phyloP scores from a whole-genome alignment of 2,113 vertebrate species.

The Lepisosteus osseus region DNA sequence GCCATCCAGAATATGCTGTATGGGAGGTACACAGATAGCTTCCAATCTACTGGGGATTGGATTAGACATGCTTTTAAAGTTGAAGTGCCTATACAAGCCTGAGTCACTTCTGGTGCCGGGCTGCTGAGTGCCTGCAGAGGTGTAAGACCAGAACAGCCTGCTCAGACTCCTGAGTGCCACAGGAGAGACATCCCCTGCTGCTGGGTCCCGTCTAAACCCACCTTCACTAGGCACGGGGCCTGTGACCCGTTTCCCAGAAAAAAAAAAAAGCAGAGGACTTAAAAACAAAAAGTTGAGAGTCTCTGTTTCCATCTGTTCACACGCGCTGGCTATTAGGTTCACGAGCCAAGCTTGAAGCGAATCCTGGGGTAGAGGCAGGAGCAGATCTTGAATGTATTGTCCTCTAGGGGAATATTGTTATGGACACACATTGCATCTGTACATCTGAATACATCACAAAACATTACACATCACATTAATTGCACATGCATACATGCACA shows the following conservation, averaged over 20 bases:
- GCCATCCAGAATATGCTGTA: slow-evolving; percentile 60
- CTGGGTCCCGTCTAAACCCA: slow-evolving; percentile 34
- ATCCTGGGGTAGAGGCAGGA: not conserved
- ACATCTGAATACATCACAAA: no score
- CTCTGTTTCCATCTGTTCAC: slow-evolving; percentile 55
- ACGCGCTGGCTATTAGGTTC: slow-evolving; percentile 45
- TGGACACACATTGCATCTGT: no score
- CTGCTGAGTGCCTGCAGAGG: slow-evolving; percentile 57
- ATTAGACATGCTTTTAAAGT: slow-evolving; percentile 77
- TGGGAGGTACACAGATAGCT: slow-evolving; percentile 70
- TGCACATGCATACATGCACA: no score
- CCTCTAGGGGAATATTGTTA: no score
- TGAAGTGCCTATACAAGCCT: slow-evolving; percentile 59
- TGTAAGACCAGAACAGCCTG: slow-evolving; percentile 45
- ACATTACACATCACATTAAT: no score
- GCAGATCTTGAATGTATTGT: no score
- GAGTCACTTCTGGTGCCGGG: slow-evolving; percentile 51
- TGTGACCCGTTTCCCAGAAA: slow-evolving; percentile 37
- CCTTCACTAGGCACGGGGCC: slow-evolving; percentile 36
- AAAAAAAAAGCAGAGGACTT: slow-evolving; percentile 7
- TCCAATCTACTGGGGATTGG: slow-evolving; percentile 68
- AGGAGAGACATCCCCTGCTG: slow-evolving; percentile 43
- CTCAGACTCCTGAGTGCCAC: slow-evolving; percentile 47
- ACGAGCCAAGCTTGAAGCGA: slow-evolving; percentile 33
- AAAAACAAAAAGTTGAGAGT: slow-evolving; percentile 51